Base-by-base conservation (phyloP, 1,140 invertebrate genomes). In the Zophobas atratus region DNA sequence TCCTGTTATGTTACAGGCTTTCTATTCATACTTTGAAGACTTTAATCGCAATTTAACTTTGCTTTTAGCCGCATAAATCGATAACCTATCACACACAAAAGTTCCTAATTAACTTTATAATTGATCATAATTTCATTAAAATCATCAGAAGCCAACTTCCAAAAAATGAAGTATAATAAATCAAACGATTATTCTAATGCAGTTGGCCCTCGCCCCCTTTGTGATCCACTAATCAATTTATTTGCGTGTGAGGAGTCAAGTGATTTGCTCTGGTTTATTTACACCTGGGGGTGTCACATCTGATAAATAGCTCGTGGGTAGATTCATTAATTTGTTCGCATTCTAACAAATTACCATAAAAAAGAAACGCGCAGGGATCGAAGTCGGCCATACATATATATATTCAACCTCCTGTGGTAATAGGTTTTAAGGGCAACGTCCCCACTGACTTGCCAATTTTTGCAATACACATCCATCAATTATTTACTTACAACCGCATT, bases 161-260 rank as follows among this genome's bases (percentile, higher is more conserved):
- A 20, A 32, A 55, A 20, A 55, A 55, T 32, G 35, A 55, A 55
- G 35, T 33, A 6, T 33, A 33, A 55, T 55, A 55, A 55, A 55
- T 55, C 53, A 55, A 55, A 55, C 53, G 33, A 34, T 46, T 55
- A 1, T 32, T 20, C 20, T 20, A 20, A 20, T 20, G 20, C 20
- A 55, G 35, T 6, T 55, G 51, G 20, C 33, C 3, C 51, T 20
- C 32, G 3, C 35, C 53, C 53, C 51, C 56, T 60, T 60, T 67
- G 60, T 67, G 41, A 32, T 46, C 39, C 38, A 67, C 60, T 67
- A 67, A 67, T 67, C 38, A 67, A 67, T 67, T 67, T 32, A 43
- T 43, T n/a, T 43, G 60, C 36, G 38, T 43, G 20, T 43, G n/a
- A 67, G 38, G 43, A 67, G 60, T 67, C 60, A 67, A 67, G 43